phyloP scores from a whole-genome alignment of 2,113 vertebrate species.

The Prionailurus viverrinus region DNA sequence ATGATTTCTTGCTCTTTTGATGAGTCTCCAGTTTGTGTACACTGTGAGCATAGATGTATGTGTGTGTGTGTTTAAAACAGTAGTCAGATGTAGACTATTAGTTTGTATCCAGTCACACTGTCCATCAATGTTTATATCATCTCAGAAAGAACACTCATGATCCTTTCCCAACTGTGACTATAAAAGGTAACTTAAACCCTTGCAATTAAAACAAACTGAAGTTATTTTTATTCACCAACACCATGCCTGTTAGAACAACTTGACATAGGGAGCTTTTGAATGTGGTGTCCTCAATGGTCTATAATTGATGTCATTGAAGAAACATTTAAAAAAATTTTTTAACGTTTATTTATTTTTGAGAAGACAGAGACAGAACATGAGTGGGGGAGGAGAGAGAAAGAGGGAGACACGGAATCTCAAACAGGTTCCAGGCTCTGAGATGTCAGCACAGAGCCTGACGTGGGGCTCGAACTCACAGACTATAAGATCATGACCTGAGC shows the following conservation, averaged over 20 bases:
- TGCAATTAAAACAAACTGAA: background rate
- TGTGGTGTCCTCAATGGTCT: background rate
- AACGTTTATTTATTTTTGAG: no score
- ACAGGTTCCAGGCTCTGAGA: no score
- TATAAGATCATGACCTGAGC: no score
- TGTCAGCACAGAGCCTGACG: no score
- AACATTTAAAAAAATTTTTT: background rate
- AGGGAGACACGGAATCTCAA: no score
- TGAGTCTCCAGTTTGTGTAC: conserved; percentile 39
- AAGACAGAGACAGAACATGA: no score
- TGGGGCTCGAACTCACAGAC: no score
- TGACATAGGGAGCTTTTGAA: background rate
- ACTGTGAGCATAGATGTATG: background rate
- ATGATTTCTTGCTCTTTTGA: background rate
- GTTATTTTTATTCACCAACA: conserved; percentile 40
- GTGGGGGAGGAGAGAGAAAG: no score
- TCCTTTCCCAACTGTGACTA: conserved; percentile 8
- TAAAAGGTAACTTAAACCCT: background rate
- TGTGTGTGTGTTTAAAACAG: background rate
- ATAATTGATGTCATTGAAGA: background rate
- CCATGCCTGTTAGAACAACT: background rate
- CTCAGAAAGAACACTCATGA: background rate
- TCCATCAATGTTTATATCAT: conserved; percentile 6
- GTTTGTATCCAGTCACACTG: background rate
- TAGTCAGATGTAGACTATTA: background rate